Evolutionary conservation across 1,140 invertebrate species (phyloP).

Genomic region (Polyergus mexicanus): DNA sequence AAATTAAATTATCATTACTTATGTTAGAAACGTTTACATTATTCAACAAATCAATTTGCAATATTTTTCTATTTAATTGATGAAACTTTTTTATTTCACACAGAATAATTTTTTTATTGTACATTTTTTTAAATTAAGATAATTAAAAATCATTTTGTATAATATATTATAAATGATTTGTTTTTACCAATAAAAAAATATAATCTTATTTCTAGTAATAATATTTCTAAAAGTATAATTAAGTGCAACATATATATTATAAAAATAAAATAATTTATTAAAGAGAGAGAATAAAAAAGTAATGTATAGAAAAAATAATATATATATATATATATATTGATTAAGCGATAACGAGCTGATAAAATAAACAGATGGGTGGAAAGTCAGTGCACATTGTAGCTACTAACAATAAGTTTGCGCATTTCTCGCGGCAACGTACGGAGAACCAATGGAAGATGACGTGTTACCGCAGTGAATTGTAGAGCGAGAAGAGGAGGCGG

Average conservation of each 20-base stretch:
- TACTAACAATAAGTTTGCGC: not conserved
- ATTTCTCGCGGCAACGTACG: conserved; percentile 12
- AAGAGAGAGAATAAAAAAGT: no score
- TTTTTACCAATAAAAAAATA: no score
- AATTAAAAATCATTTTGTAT: not conserved
- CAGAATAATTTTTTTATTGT: not conserved
- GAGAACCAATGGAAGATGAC: conserved; percentile 52
- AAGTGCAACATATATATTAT: no score
- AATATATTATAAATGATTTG: no score
- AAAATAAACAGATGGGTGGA: not conserved
- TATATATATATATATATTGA: not conserved
- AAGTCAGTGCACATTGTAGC: not conserved
- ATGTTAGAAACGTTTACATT: no score
- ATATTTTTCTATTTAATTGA: not conserved
- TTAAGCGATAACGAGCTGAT: not conserved
- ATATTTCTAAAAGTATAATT: no score
- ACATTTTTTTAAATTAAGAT: not conserved
- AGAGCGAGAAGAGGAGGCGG: conserved; percentile 44
- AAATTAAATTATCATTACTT: not conserved
- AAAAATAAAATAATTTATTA: not conserved
- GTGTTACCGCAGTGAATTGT: conserved; percentile 61
- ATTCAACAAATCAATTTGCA: not conserved
- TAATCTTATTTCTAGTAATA: no score
- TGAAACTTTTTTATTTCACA: not conserved
- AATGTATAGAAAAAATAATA: not conserved